phyloP scores from a whole-genome alignment of 2,888 invertebrate species.

The Drosophila neoperkinsi region DNA sequence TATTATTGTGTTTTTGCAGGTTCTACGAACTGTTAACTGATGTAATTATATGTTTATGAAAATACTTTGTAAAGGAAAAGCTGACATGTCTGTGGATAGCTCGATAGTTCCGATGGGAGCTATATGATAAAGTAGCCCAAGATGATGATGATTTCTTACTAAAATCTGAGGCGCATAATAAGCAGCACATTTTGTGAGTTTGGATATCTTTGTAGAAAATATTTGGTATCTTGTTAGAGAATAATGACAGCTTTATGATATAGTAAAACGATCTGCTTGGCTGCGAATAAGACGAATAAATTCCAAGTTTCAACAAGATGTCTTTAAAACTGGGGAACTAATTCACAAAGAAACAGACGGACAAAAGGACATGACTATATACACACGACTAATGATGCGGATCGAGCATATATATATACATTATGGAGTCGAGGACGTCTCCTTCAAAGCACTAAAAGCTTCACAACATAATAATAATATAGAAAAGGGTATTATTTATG shows the following conservation, averaged over 20 bases:
- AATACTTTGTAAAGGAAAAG: not conserved
- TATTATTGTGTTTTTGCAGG: not conserved
- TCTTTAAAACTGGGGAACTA: not conserved
- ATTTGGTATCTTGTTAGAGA: not conserved
- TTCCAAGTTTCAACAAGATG: not conserved
- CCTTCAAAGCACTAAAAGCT: not conserved
- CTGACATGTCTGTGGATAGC: not conserved
- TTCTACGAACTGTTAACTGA: not conserved
- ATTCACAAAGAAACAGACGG: not conserved
- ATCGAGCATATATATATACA: not conserved
- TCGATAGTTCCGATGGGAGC: not conserved
- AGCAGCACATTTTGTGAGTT: not conserved
- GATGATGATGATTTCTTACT: not conserved
- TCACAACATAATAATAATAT: not conserved
- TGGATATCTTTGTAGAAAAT: not conserved
- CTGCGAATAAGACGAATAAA: not conserved
- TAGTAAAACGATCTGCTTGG: not conserved
- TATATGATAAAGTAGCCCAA: not conserved
- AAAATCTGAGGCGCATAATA: not conserved
- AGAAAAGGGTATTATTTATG: not conserved
- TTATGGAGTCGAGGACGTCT: fast-evolving
- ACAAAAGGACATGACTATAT: not conserved
- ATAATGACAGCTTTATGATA: not conserved
- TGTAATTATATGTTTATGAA: not conserved
- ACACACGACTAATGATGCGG: not conserved